phyloP scores from a whole-genome alignment of 2,888 invertebrate species.

The Corbicula japonica region DNA sequence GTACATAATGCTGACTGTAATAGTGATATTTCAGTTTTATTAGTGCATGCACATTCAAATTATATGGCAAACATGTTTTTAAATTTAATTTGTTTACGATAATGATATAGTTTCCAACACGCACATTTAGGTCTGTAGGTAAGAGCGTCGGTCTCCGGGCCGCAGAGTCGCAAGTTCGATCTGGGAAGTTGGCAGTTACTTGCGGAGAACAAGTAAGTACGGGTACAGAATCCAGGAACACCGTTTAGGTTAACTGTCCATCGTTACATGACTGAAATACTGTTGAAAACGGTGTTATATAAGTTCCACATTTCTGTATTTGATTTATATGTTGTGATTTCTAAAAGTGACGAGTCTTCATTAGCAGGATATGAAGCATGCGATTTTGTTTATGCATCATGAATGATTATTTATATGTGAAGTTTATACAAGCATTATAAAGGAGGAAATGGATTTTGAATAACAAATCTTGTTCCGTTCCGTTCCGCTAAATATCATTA shows the following conservation, averaged over 20 bases:
- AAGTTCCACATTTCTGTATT: slow-evolving; percentile 27
- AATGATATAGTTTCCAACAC: background rate
- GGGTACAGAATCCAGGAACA: too few species aligned
- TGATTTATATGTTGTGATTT: slow-evolving; percentile 30
- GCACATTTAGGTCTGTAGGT: background rate
- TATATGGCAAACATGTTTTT: background rate
- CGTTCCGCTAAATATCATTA: slow-evolving; percentile 22
- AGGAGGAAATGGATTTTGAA: slow-evolving; percentile 25
- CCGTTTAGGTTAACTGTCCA: too few species aligned
- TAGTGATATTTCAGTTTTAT: too few species aligned
- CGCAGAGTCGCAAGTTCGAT: slow-evolving; percentile 1
- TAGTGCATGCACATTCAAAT: slow-evolving; percentile 1
- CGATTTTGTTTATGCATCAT: slow-evolving; percentile 17
- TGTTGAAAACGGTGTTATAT: slow-evolving; percentile 22
- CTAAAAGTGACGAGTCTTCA: slow-evolving; percentile 21
- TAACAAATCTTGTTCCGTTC: slow-evolving; percentile 26
- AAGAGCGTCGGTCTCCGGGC: background rate
- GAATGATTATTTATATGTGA: slow-evolving; percentile 9
- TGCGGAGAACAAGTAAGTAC: too few species aligned
- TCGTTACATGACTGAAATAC: background rate
- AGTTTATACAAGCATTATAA: slow-evolving; percentile 18
- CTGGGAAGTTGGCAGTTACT: too few species aligned
- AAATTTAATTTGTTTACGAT: slow-evolving; percentile 4
- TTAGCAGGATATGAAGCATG: slow-evolving; percentile 6
- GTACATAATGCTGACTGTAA: too few species aligned